Evolutionary conservation across 2,797 vertebrate species (phyloP).

Genomic region (Ctenopoma multispine): DNA sequence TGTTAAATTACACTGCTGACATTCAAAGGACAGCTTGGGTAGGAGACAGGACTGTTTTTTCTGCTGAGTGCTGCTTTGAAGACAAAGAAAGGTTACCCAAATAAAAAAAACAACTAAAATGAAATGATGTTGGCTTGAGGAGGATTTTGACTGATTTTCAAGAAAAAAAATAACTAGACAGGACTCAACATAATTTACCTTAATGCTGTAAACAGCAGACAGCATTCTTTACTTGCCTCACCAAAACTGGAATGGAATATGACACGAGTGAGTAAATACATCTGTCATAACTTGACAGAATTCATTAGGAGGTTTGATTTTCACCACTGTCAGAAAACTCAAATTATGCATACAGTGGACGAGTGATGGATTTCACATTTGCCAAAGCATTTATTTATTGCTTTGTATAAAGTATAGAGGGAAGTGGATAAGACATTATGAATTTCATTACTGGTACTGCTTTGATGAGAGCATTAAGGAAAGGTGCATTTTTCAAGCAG

Average conservation of each 20-base stretch:
- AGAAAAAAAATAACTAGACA: background rate
- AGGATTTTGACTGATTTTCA: background rate
- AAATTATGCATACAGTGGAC: conserved; percentile 56
- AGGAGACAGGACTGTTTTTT: conserved; percentile 12
- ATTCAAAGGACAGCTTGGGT: conserved; percentile 40
- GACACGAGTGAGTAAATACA: conserved; percentile 40
- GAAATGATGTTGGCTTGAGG: background rate
- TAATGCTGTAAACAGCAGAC: conserved; percentile 11
- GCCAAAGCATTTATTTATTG: conserved; percentile 59
- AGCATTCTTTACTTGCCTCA: conserved; percentile 14
- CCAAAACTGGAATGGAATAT: conserved; percentile 31
- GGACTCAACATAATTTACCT: background rate
- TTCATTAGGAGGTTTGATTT: conserved; percentile 64
- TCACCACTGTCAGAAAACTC: conserved; percentile 47
- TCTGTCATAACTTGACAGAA: conserved; percentile 65
- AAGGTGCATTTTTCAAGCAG: background rate
- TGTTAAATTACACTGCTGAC: conserved; percentile 40
- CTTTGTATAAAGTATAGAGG: conserved; percentile 46
- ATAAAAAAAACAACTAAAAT: conserved; percentile 3
- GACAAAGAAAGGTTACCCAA: conserved; percentile 29
- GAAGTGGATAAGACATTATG: conserved; percentile 24
- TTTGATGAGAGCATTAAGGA: conserved; percentile 3
- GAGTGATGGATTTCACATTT: conserved; percentile 46
- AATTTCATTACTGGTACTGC: conserved; percentile 24
- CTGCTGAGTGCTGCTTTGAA: conserved; percentile 42